Evolutionary conservation across 2,888 invertebrate genomes (phyloP).

Genomic region (Phanerotoma sp.): DNA sequence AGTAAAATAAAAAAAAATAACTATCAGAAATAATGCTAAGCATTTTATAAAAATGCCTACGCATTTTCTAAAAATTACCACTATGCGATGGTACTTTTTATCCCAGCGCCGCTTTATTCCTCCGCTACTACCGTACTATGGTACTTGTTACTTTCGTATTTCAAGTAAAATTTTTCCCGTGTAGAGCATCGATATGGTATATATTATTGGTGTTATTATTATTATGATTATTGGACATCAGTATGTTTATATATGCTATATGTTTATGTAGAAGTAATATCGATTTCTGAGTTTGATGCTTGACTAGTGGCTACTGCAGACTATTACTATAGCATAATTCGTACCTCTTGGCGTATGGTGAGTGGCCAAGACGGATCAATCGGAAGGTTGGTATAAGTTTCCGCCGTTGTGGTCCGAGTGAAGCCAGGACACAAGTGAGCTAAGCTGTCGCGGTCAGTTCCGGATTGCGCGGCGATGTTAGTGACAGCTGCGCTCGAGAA

Average conservation of each 20-base stretch:
- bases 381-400: conserved; percentile 56
- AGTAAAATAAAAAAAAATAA: no score
- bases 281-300: not conserved
- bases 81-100: no score
- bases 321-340: conserved; percentile 39
- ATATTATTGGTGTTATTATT: no score
- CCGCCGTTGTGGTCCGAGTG: conserved; percentile 51
- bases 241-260: not conserved
- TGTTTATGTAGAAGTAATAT: not conserved
- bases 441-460: conserved; percentile 57
- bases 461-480: conserved; percentile 56
- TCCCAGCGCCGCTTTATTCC: no score
- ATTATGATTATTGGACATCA: no score
- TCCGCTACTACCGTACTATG: no score
- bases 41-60: no score
- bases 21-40: no score
- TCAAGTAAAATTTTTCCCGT: no score
- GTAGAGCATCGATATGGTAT: no score
- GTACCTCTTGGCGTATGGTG: conserved; percentile 55
- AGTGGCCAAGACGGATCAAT: conserved; percentile 57
- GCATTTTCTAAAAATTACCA: no score
- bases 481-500: conserved; percentile 54
- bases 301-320: not conserved
- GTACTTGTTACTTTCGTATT: no score
- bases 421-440: conserved; percentile 38